Evolutionary conservation across 1,140 invertebrate genomes (phyloP), one percentile per base, ranked within the genome.

Genomic region (Caenorhabditis inopinata): DNA sequence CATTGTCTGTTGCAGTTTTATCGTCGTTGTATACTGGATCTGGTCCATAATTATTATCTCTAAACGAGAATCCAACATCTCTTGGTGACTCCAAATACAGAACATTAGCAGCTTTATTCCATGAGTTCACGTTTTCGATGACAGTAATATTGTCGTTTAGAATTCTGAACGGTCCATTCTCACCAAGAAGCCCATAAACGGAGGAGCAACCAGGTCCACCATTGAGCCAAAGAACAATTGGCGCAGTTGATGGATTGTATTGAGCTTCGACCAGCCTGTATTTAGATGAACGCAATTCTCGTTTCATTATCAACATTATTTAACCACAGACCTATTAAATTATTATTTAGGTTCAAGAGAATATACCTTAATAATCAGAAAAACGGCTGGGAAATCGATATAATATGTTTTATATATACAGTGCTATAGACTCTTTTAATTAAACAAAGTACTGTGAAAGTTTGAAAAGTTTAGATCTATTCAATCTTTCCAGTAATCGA

Each of bases 81-180:
- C 90, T 90, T 62, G 91, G 91, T 6, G 91, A 87, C 81, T 91
- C 91, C 23, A 91, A 74, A 81, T 89, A 91, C 1, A 91, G 49
- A 27, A 96, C 93, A 87, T 94, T 95, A 45, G 94, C 93, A 78
- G 93, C 93, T 68, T 85, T 88, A 81, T 91, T 91, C 91, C 91
- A 91, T 49, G 89, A 87, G 84, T 89, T 90, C 6, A 86, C 79
- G 83, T 91, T 91, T 46, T 86, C 81, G 6, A 83, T 77, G 0
- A 91, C 74, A 9, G 83, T 88, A 47, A 83, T 83, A 9, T 89
- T 89, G 75, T 87, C 84, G 48, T 46, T 35, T 11, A 79, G 83
- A 2, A 90, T 82, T 75, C 80, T 84, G 83, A 89, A 91, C 25
- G 91, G 91, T 18, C 91, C 91, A 83, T 90, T 85, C 84, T 92